Base-by-base conservation (phyloP, 2,888 invertebrate genomes). In the Suillia variegata region DNA sequence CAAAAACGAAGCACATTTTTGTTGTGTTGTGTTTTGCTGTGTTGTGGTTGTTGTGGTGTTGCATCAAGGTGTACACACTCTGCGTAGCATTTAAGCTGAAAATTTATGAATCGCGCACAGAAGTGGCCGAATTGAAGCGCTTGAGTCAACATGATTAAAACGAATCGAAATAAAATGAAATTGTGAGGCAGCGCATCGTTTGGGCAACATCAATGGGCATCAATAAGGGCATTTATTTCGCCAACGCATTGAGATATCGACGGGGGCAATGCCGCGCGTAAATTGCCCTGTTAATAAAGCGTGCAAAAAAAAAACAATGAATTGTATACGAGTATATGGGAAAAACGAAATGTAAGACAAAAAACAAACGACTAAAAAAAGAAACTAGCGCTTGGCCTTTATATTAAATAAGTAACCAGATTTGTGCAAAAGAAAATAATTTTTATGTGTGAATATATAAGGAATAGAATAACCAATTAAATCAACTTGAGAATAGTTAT, bases 151-250 rank as follows among this genome's bases (percentile, higher is more conserved):
- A 50, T 17, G 50, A 31, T 31, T 22, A 50, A 50, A 21, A 17
- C 15, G 45, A 56, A 48, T 12, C 4, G 45, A 17, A 18, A 45
- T 45, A n/a, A n/a, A n/a, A n/a, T n/a, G n/a, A n/a, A n/a, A n/a
- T n/a, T n/a, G n/a, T 18, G 20, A 18, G 45, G 45, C 45, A 45
- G 60, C 63, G 63, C 65, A 65, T 54, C 58, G n/a, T n/a, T n/a
- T n/a, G n/a, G n/a, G n/a, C 59, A 61, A 61, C 59, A 65, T 45
- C 20, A 63, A 62, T 61, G 66, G 65, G 62, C 67, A 67, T 67
- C 67, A 65, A 68, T 67, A 67, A 69, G 67, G 63, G 67, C 67
- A 68, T 69, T 68, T 65, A 67, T n/a, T n/a, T 68, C 69, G 68
- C 69, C 69, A 63, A 70, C 69, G 62, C 64, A 55, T 38, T 33